These are phyloP conservation scores for Pachydiplax longipennis DNA, from an alignment of 2,888 invertebrate species.

Conservation along the genomic window DNA sequence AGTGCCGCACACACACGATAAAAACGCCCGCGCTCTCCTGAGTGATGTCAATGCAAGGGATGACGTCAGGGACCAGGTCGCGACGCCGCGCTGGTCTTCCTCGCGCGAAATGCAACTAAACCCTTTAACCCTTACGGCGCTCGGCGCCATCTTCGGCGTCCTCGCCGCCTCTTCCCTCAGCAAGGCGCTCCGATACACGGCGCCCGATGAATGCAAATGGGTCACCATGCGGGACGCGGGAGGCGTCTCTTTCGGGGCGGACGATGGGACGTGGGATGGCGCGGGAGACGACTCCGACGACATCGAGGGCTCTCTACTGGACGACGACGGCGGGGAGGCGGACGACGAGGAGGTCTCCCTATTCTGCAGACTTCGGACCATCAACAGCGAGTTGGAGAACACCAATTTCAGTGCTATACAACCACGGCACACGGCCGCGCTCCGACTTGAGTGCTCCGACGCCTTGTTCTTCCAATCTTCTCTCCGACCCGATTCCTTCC, in stretches of 20 bases:
- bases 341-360: constrained; percentile 71
- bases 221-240: constrained; percentile 66
- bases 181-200: constrained; percentile 73
- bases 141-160: constrained; percentile 69
- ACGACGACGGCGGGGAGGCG: constrained; percentile 56
- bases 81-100: constrained; percentile 34
- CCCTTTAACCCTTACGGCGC: constrained; percentile 66
- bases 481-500: constrained; percentile 77
- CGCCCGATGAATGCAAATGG: constrained; percentile 84
- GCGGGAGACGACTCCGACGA: constrained; percentile 26
- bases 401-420: constrained; percentile 85
- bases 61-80: constrained; percentile 43
- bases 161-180: constrained; percentile 66
- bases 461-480: constrained; percentile 82
- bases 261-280: constrained; percentile 38
- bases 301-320: constrained; percentile 47
- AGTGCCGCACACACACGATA: not conserved
- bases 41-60: constrained; percentile 9
- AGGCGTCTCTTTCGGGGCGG: constrained; percentile 62
- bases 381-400: constrained; percentile 82
- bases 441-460: constrained; percentile 81
- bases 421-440: constrained; percentile 78
- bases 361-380: constrained; percentile 76
- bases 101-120: constrained; percentile 53
- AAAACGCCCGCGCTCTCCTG: not conserved